These are phyloP conservation scores for Ceyx margarethae DNA, from an alignment of 2,113 vertebrate species.

Conservation along the genomic window DNA sequence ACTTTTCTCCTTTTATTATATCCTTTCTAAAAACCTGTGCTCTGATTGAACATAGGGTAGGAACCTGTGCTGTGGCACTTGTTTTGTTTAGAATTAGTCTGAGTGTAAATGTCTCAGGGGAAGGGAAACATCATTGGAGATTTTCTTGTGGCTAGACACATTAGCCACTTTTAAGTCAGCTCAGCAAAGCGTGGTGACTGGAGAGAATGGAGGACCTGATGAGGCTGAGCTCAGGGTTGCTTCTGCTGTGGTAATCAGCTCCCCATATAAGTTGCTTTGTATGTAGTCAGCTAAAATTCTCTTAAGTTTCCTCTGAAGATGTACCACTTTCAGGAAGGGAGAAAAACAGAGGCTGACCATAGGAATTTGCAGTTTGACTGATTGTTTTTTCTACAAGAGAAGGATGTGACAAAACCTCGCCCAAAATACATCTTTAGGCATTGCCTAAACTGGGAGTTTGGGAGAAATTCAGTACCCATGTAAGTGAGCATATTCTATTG, in stretches of 20 bases:
- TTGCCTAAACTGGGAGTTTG: neutral
- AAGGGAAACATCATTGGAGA: neutral
- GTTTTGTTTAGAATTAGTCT: conserved; percentile 13
- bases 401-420: neutral
- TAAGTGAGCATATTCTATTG: neutral
- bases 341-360: neutral
- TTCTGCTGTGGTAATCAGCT: neutral
- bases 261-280: neutral
- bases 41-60: neutral
- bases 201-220: neutral
- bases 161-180: neutral
- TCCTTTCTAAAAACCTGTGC: conserved; percentile 23
- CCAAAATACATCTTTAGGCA: neutral
- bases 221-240: neutral
- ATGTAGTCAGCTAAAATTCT: neutral
- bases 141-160: neutral
- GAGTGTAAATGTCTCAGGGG: neutral
- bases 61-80: neutral
- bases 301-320: neutral
- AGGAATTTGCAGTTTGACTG: neutral
- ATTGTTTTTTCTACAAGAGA: neutral
- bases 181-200: neutral
- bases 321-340: neutral
- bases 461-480: neutral
- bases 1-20: neutral